phyloP scores from a whole-genome alignment of 2,113 vertebrate genomes.

The Amblyornis subalaris region DNA sequence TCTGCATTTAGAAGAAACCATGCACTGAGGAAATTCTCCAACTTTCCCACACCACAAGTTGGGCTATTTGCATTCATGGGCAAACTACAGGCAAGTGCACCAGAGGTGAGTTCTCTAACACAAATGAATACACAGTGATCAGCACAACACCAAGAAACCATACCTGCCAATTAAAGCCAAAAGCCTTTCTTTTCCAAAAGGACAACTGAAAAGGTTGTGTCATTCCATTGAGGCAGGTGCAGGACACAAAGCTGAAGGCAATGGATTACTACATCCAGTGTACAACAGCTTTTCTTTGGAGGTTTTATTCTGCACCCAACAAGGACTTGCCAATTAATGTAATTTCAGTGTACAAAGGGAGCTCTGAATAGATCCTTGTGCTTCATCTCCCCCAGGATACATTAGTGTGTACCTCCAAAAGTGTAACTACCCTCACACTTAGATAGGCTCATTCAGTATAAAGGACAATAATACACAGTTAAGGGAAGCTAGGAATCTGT shows the following conservation, averaged over 20 bases:
- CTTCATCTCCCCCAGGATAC: not conserved
- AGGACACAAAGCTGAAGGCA: not conserved
- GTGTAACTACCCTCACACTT: not conserved
- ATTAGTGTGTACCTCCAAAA: not conserved
- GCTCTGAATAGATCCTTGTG: not conserved
- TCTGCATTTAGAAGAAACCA: not conserved
- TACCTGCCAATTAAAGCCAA: not conserved
- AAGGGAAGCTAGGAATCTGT: not conserved
- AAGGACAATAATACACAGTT: not conserved
- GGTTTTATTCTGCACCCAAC: not conserved
- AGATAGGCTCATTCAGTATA: not conserved
- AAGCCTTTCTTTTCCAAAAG: not conserved
- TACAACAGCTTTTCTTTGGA: not conserved
- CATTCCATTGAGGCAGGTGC: not conserved
- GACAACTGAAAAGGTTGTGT: not conserved
- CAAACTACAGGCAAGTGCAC: not conserved
- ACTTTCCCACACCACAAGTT: slow-evolving; percentile 9
- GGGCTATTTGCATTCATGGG: not conserved
- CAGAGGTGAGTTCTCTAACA: not conserved
- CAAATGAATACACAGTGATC: not conserved
- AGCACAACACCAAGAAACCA: not conserved
- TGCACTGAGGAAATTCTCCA: not conserved
- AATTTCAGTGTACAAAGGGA: not conserved
- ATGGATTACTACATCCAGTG: not conserved
- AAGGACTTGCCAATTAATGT: not conserved